These are phyloP conservation scores for Gila orcuttii DNA, from an alignment of 2,113 vertebrate species.

Conservation along the genomic window DNA sequence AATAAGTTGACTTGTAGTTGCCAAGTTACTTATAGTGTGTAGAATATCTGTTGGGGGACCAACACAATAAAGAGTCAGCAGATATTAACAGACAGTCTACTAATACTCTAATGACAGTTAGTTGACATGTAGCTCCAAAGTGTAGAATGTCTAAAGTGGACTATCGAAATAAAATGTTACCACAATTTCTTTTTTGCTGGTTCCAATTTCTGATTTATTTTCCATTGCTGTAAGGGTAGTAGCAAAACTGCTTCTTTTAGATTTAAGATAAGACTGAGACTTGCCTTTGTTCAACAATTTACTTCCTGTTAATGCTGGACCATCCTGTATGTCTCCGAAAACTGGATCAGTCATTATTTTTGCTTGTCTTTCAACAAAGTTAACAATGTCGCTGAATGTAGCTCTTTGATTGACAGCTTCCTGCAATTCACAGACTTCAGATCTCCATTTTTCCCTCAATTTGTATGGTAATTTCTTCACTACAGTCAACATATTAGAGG, in stretches of 20 bases:
- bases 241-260: too few relatives aligned
- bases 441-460: neutral
- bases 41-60: too few relatives aligned
- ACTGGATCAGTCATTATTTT: neutral
- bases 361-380: neutral
- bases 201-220: neutral
- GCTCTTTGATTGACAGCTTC: constrained; percentile 34
- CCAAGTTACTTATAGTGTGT: too few relatives aligned
- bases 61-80: too few relatives aligned
- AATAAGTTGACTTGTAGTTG: too few relatives aligned
- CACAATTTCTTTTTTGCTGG: neutral
- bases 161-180: too few relatives aligned
- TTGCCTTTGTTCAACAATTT: neutral
- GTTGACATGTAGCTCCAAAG: too few relatives aligned
- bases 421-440: too few relatives aligned
- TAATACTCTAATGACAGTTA: too few relatives aligned
- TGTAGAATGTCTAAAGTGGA: too few relatives aligned
- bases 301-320: neutral
- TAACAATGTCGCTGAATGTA: constrained; percentile 37
- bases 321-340: neutral
- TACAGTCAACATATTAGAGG: neutral
- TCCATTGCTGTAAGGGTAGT: neutral
- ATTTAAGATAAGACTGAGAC: too few relatives aligned
- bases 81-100: too few relatives aligned
- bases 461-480: neutral